phyloP scores from a whole-genome alignment of 1,140 invertebrate species.

The Pararge aegeria region DNA sequence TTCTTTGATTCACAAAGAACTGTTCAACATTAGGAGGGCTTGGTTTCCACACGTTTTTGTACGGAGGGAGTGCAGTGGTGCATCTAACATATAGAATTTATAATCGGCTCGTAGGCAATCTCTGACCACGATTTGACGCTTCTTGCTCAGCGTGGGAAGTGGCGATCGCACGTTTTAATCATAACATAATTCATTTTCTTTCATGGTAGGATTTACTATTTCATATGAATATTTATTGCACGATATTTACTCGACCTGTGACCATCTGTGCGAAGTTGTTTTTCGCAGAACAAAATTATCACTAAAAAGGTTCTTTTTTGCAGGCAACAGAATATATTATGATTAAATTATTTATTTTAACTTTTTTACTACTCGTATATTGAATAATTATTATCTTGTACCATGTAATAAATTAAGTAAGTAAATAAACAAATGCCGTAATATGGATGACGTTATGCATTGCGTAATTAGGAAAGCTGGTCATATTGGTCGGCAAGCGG shows the following conservation, averaged over 20 bases:
- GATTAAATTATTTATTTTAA: no score
- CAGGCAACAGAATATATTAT: no score
- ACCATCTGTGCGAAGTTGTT: neutral
- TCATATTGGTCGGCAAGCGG: slow-evolving; percentile 35
- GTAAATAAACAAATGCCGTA: neutral
- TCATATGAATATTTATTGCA: neutral
- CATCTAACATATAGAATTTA: slow-evolving; percentile 65
- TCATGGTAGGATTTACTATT: slow-evolving; percentile 3
- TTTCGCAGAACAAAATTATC: no score
- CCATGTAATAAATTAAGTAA: no score
- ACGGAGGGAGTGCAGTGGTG: slow-evolving; percentile 55
- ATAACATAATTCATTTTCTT: slow-evolving; percentile 5
- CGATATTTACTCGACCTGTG: neutral
- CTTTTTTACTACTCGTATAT: neutral
- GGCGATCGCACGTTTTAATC: slow-evolving; percentile 35
- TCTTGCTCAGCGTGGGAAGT: slow-evolving; percentile 61
- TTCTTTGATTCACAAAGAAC: neutral
- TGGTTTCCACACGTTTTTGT: slow-evolving; percentile 66
- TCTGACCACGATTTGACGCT: slow-evolving; percentile 56
- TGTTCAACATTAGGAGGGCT: slow-evolving; percentile 23
- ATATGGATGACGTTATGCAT: slow-evolving; percentile 5
- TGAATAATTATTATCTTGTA: no score
- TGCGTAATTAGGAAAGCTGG: slow-evolving; percentile 10
- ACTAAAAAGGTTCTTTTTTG: neutral
- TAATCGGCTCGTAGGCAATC: slow-evolving; percentile 37